Percentiles rank a stretch among this genome's conserved stretches.
These are phyloP conservation scores for Oriolus oriolus DNA, from an alignment of 2,113 vertebrate species.

Conservation along the genomic window DNA sequence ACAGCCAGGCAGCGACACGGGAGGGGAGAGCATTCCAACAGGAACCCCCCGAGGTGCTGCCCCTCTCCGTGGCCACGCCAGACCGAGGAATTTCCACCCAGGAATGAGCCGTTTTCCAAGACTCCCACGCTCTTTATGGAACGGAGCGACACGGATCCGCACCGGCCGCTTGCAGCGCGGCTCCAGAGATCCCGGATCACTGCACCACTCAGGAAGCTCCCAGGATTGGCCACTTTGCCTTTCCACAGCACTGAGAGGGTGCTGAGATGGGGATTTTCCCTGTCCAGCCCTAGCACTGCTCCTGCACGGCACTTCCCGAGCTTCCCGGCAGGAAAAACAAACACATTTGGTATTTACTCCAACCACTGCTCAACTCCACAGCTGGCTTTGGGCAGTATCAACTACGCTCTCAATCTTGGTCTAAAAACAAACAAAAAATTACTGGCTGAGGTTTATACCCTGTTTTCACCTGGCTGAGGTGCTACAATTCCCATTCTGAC, in stretches of 20 bases:
- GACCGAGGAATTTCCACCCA: background rate
- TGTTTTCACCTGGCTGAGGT: slow-evolving; percentile 51
- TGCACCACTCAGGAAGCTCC: background rate
- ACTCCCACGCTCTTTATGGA: background rate
- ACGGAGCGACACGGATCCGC: background rate
- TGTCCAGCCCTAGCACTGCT: background rate
- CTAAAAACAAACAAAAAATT: background rate
- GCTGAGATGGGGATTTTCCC: background rate
- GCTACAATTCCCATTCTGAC: background rate
- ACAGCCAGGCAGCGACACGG: background rate
- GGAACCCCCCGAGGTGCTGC: background rate
- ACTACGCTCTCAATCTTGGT: background rate
- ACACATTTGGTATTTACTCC: background rate
- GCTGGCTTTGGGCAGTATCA: background rate
- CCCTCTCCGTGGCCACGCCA: background rate
- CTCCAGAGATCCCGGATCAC: background rate
- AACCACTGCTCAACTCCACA: background rate
- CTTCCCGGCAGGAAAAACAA: background rate
- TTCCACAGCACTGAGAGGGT: background rate
- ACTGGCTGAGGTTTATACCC: slow-evolving; percentile 59
- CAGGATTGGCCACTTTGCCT: background rate
- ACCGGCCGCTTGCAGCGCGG: background rate
- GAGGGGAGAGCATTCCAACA: background rate
- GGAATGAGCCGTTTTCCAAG: background rate
- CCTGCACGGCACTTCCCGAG: background rate